Base-by-base conservation (phyloP, 64 coral and sea anemone genomes). In the Stichodactyla mertensii region DNA sequence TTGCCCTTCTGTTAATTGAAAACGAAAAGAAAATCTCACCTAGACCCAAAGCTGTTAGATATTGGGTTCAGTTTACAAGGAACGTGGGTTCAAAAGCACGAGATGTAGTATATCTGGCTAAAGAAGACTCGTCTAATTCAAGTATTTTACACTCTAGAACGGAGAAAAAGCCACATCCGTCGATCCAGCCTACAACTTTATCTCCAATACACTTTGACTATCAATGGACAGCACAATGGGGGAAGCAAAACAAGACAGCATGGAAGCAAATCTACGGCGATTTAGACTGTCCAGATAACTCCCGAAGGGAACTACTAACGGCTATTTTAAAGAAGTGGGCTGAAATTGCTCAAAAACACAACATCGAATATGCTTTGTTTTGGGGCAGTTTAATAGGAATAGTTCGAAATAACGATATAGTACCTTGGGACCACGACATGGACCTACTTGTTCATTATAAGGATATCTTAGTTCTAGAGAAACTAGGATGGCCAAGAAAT, bases 351-450 rank as follows among this genome's bases (percentile, higher is more conserved):
- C 84, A 77, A 15, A 16, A 90, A 10, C 54, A 94, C 16, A 87
- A 90, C 8, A 94, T 94, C 23, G 52, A 74, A 26, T 94, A 90
- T 51, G 56, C 84, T 53, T 64, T 94, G 51, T 82, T 77, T 16
- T 87, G 23, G 19, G 92, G 92, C 6, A 78, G 84, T 45, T 77
- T 94, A 9, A 5, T 94, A 18, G 92, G 92, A 52, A 71, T 83
- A 16, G 64, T 94, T 45, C 62, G 92, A 22, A 94, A 87, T 6
- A 87, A 71, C 10, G 92, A 94, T 61, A 16, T 94, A 4, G 84
- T 82, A 1, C 92, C 92, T 14, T 94, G 86, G 23, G 92, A 94
- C 59, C 84, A 87, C 10, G 92, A 94, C 51, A 87, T 94, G 16
- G 92, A 94, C 52, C 51, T 94, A 14, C 23, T 83, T 0, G 6